Base-by-base conservation (phyloP, 2,797 vertebrate species). In the Graptemys geographica region DNA sequence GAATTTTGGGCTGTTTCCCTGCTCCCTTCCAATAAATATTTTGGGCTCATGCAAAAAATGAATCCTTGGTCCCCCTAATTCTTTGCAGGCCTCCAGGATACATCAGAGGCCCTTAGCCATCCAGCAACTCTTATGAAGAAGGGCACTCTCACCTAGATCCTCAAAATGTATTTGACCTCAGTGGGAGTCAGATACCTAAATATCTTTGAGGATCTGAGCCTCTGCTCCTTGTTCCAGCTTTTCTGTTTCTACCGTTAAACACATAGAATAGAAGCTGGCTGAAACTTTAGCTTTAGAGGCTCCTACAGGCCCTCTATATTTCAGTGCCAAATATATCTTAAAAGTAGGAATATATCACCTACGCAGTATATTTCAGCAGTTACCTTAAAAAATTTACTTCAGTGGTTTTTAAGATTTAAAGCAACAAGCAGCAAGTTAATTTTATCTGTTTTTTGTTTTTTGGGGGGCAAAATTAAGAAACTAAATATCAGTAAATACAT, bases 291-390 rank as follows among this genome's bases (percentile, higher is more conserved):
- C 28, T 83, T 69, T 18, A 25, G 18, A 56, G 79, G 15, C 83
- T 49, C 31, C 57, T 23, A 72, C 11, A 62, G 72, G 44, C 3
- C 21, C 10, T 16, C 3, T 19, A 53, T 31, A 94, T 96, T 65
- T 78, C 80, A 81, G 6, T 23, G 79, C 19, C 10, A 85, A 78
- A 28, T 9, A 84, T 6, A 41, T 65, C 76, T 51, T 27, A 80
- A 53, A 16, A 57, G 81, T 21, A 84, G 23, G 88, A 96, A 87
- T 59, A 85, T 78, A 85, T 86, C 51, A 96, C 41, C 8, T 51
- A 56, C 12, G 72, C 3, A 74, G 89, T 78, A 2, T 8, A 93
- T 21, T 90, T 53, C 3, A 83, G 11, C 3, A 19, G 62, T 4
- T 27, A 56, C 27, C 27, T 53, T 88, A 81, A 80, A 81, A 69